phyloP scores from a whole-genome alignment of 2,888 invertebrate genomes.

The Prosopocoilus inquinatus region DNA sequence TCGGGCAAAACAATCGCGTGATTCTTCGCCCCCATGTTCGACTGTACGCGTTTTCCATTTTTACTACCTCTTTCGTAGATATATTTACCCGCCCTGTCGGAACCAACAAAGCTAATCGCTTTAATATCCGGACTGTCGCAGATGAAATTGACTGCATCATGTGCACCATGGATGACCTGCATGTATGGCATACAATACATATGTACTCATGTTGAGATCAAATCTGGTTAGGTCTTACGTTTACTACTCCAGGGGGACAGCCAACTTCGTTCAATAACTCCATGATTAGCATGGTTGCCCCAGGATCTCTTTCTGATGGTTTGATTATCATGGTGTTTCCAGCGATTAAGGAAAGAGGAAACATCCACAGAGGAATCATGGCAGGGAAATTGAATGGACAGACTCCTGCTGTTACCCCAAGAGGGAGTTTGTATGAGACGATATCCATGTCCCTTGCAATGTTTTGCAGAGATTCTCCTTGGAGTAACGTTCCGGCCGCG shows the following conservation, averaged over 20 bases:
- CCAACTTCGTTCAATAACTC: slow-evolving; percentile 92
- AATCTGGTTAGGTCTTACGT: slow-evolving; percentile 56
- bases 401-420: slow-evolving; percentile 93
- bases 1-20: slow-evolving; percentile 97
- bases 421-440: slow-evolving; percentile 83
- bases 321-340: slow-evolving; percentile 95
- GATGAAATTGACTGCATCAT: slow-evolving; percentile 94
- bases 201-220: background rate
- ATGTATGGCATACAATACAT: slow-evolving; percentile 31
- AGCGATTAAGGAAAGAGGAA: slow-evolving; percentile 80
- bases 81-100: slow-evolving; percentile 92
- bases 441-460: slow-evolving; percentile 98
- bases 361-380: slow-evolving; percentile 99
- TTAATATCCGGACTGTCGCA: slow-evolving; percentile 95
- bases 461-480: slow-evolving; percentile 86
- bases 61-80: slow-evolving; percentile 91
- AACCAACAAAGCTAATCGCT: slow-evolving; percentile 98
- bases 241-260: slow-evolving; percentile 93
- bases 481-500: slow-evolving; percentile 85
- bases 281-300: slow-evolving; percentile 92
- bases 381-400: slow-evolving; percentile 99
- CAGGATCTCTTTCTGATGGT: slow-evolving; percentile 97
- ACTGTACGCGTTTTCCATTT: slow-evolving; percentile 88
- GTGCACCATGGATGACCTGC: slow-evolving; percentile 88
- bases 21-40: slow-evolving; percentile 99